phyloP scores from a whole-genome alignment of 1,140 invertebrate species.

The Apis mellifera region DNA sequence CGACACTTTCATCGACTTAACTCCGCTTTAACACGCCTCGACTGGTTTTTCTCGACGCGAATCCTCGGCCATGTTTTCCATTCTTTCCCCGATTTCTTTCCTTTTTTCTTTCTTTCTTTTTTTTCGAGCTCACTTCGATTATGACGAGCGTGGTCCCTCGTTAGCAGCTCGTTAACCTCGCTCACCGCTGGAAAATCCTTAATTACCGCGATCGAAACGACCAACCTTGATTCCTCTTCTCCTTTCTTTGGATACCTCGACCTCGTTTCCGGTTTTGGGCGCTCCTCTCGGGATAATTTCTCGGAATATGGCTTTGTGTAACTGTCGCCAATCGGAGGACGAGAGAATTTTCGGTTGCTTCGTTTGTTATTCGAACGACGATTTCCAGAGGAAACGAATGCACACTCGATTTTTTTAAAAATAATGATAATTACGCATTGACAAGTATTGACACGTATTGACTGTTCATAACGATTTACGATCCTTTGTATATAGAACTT shows the following conservation, averaged over 20 bases:
- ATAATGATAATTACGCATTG: too few relatives aligned
- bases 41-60: background rate
- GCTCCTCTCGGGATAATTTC: background rate
- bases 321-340: too few relatives aligned
- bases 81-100: too few relatives aligned
- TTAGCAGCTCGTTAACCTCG: conserved; percentile 72
- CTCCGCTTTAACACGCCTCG: background rate
- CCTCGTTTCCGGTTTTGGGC: background rate
- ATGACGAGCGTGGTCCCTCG: conserved; percentile 66
- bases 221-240: conserved; percentile 10
- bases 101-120: too few relatives aligned
- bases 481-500: too few relatives aligned
- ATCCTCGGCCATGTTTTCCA: background rate
- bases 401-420: too few relatives aligned
- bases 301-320: too few relatives aligned
- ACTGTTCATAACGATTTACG: too few relatives aligned
- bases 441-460: too few relatives aligned
- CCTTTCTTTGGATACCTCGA: background rate
- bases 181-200: conserved; percentile 54
- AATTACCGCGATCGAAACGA: conserved; percentile 59
- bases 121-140: conserved; percentile 43
- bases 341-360: too few relatives aligned
- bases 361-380: too few relatives aligned
- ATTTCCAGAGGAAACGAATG: too few relatives aligned
- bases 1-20: conserved; percentile 1